A percentile compares a stretch with the other conserved stretches of the same genome.
These are phyloP conservation scores for Stegastes partitus DNA, from an alignment of 2,113 vertebrate genomes.

Conservation along the genomic window DNA sequence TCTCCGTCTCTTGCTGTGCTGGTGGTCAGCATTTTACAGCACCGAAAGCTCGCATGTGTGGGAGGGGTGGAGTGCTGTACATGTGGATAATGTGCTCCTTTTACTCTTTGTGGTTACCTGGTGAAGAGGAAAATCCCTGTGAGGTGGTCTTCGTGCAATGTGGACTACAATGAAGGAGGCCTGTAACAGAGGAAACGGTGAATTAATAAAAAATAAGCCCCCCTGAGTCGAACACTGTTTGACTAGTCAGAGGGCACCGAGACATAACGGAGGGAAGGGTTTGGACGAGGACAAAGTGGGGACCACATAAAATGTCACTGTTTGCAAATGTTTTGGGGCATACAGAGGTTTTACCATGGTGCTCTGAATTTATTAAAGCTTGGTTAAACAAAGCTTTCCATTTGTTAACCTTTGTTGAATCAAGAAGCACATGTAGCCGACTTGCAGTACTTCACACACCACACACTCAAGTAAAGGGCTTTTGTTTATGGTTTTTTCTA, in stretches of 20 bases:
- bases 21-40: slow-evolving; percentile 67
- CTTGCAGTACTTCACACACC: background rate
- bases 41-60: slow-evolving; percentile 28
- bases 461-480: too few relatives aligned
- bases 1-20: slow-evolving; percentile 49
- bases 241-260: slow-evolving; percentile 41
- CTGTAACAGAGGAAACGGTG: slow-evolving; percentile 74
- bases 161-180: slow-evolving; percentile 59
- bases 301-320: slow-evolving; percentile 10
- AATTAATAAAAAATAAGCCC: slow-evolving; percentile 76
- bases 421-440: background rate
- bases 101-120: slow-evolving; percentile 81
- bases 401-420: background rate
- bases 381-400: too few relatives aligned
- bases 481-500: background rate
- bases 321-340: background rate
- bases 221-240: slow-evolving; percentile 41
- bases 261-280: slow-evolving; percentile 9
- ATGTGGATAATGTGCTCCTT: slow-evolving; percentile 80
- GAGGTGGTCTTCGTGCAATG: slow-evolving; percentile 77
- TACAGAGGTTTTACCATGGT: background rate
- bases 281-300: slow-evolving; percentile 16
- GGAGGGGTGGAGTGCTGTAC: slow-evolving; percentile 62
- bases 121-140: slow-evolving; percentile 83
- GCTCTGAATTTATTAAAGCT: background rate